These are phyloP conservation scores for Dolichoris vasculosae DNA, from an alignment of 1,140 invertebrate genomes.

Conservation along the genomic window DNA sequence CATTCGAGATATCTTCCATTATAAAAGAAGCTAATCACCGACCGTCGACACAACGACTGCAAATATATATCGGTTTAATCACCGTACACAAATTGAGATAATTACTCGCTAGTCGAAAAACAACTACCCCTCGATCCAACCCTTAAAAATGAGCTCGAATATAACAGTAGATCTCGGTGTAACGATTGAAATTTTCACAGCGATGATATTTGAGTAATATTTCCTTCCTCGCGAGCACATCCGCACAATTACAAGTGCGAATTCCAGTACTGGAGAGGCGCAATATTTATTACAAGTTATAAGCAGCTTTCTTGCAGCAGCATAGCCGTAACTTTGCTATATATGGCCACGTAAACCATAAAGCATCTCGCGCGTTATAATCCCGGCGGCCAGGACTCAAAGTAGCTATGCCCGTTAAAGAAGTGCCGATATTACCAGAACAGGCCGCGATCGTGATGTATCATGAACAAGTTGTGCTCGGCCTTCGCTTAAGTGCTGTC, in stretches of 20 bases:
- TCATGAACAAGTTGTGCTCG: neutral
- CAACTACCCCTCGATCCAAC: neutral
- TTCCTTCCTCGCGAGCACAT: neutral
- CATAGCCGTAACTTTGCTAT: neutral
- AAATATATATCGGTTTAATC: too few species aligned
- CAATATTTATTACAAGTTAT: constrained; percentile 43
- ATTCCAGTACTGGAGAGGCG: constrained; percentile 34
- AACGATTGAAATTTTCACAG: constrained; percentile 2
- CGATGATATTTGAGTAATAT: neutral
- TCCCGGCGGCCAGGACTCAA: neutral
- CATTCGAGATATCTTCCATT: neutral
- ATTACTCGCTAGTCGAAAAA: neutral
- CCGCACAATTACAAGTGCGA: constrained; percentile 13
- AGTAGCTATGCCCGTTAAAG: constrained; percentile 6
- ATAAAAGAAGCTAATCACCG: neutral
- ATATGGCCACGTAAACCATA: constrained; percentile 29
- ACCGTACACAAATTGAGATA: neutral
- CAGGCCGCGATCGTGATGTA: constrained; percentile 4
- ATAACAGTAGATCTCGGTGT: neutral
- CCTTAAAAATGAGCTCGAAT: neutral
- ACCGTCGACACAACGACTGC: neutral
- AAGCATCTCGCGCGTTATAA: constrained; percentile 27
- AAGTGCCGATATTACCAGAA: constrained; percentile 34
- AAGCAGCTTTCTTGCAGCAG: neutral
- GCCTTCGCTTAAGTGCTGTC: neutral